A percentile compares a stretch with the other conserved stretches of the same genome.
phyloP scores from a whole-genome alignment of 2,113 vertebrate species.

The Percina caprodes region DNA sequence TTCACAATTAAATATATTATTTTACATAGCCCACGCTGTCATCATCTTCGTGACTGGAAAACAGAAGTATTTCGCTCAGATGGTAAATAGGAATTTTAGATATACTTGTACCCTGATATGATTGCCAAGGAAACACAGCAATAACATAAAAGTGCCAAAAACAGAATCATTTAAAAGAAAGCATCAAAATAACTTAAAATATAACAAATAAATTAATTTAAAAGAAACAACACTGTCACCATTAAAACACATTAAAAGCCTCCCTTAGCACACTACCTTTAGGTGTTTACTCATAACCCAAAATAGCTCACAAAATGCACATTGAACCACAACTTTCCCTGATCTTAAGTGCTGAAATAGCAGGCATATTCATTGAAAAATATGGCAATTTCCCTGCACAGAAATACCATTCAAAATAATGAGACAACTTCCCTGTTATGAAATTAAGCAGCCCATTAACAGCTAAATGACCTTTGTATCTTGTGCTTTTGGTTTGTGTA shows the following conservation, averaged over 20 bases:
- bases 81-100: not conserved
- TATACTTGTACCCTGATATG: conserved; percentile 61
- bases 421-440: conserved; percentile 39
- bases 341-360: conserved; percentile 71
- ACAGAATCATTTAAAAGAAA: conserved; percentile 58
- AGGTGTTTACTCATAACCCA: too few relatives aligned
- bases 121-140: conserved; percentile 66
- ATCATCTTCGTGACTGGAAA: conserved; percentile 8
- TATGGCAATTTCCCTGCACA: conserved; percentile 54
- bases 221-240: conserved; percentile 49
- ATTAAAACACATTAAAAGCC: conserved; percentile 34
- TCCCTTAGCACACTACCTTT: conserved; percentile 10
- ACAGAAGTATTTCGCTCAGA: not conserved
- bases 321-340: conserved; percentile 33
- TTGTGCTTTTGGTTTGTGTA: conserved; percentile 39
- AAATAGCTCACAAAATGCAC: conserved; percentile 12
- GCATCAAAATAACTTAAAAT: conserved; percentile 75
- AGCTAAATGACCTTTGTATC: not conserved
- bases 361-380: conserved; percentile 42
- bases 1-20: not conserved
- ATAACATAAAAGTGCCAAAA: conserved; percentile 81
- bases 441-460: conserved; percentile 16
- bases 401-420: conserved; percentile 46
- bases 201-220: conserved; percentile 72
- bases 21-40: not conserved